Evolutionary conservation across 2,797 vertebrate species (phyloP).

Genomic region (Etheostoma perlongum): DNA sequence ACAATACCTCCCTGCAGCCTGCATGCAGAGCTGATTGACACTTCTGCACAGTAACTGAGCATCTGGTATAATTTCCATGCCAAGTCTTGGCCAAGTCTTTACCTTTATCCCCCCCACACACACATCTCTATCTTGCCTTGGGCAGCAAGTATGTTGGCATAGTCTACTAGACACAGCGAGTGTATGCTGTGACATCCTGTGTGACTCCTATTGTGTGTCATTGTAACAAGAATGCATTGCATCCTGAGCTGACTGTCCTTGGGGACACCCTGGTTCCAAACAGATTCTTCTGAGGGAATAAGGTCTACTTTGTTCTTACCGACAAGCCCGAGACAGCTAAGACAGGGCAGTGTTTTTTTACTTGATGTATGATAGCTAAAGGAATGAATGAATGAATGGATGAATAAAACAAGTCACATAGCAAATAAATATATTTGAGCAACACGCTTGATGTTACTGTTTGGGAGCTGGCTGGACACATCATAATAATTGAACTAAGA

Average conservation of each 20-base stretch:
- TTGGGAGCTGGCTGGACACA: neutral
- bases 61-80: conserved; percentile 48
- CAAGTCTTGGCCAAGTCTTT: conserved; percentile 1
- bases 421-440: neutral
- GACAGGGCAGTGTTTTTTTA: neutral
- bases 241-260: conserved; percentile 19
- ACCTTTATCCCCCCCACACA: neutral
- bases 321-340: conserved; percentile 13
- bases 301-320: conserved; percentile 25
- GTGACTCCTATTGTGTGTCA: conserved; percentile 31
- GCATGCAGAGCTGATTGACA: conserved; percentile 21
- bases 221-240: conserved; percentile 28
- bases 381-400: conserved; percentile 38
- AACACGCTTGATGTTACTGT: neutral
- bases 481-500: conserved; percentile 45
- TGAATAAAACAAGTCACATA: conserved; percentile 22
- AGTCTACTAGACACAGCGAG: conserved; percentile 19
- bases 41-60: conserved; percentile 31
- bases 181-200: conserved; percentile 20
- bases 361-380: conserved; percentile 19
- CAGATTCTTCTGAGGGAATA: conserved; percentile 16
- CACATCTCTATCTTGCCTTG: conserved; percentile 33
- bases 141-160: conserved; percentile 49
- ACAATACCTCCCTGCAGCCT: conserved; percentile 11
- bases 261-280: conserved; percentile 24